These are phyloP conservation scores for Eciton burchellii DNA, from an alignment of 1,140 invertebrate species.

Conservation along the genomic window DNA sequence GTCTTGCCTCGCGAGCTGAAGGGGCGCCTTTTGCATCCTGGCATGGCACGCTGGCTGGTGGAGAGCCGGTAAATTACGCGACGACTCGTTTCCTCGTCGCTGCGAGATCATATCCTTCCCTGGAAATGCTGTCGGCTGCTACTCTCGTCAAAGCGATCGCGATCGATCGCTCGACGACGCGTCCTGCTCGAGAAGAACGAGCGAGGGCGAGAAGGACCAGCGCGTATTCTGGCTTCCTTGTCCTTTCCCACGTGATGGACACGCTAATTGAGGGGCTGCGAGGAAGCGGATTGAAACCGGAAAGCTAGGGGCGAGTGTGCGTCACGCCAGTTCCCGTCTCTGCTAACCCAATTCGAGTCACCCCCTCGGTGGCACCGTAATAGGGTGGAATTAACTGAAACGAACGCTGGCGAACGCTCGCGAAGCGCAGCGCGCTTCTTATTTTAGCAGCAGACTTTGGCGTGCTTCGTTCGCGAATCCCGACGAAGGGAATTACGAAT, in stretches of 20 bases:
- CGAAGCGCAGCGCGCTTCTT: slow-evolving; percentile 38
- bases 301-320: slow-evolving; percentile 45
- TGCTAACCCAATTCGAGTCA: slow-evolving; percentile 67
- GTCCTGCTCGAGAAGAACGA: slow-evolving; percentile 18
- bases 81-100: slow-evolving; percentile 62
- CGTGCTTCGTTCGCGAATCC: neutral
- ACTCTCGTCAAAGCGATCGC: slow-evolving; percentile 21
- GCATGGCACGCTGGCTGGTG: no score
- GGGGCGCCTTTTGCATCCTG: neutral
- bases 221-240: slow-evolving; percentile 21
- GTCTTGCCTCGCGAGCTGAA: neutral
- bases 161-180: slow-evolving; percentile 44
- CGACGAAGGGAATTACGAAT: slow-evolving; percentile 8
- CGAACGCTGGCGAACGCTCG: slow-evolving; percentile 8
- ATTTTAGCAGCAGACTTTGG: neutral
- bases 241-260: slow-evolving; percentile 46
- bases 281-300: slow-evolving; percentile 65
- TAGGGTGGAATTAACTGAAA: slow-evolving; percentile 63
- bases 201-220: neutral
- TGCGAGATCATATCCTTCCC: slow-evolving; percentile 63
- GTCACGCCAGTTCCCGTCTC: slow-evolving; percentile 55
- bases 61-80: slow-evolving; percentile 56
- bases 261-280: slow-evolving; percentile 64
- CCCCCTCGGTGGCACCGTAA: slow-evolving; percentile 49
- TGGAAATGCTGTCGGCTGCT: slow-evolving; percentile 58